Base-by-base conservation (phyloP, 2,113 vertebrate genomes). In the Lathamus discolor region DNA sequence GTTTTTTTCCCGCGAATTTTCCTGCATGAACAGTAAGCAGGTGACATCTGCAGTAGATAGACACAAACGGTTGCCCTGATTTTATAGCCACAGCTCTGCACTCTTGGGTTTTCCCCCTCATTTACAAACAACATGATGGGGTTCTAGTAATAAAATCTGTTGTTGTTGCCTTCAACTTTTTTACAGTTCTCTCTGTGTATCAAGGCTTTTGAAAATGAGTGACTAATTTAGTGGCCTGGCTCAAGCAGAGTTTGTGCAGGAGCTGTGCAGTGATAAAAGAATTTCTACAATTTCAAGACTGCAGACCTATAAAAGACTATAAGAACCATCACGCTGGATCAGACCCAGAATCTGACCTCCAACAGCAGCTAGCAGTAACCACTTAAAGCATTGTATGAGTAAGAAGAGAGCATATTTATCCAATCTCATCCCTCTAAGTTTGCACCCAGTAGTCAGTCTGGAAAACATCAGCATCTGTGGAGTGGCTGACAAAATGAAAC, bases 371-470 rank as follows among this genome's bases (percentile, higher is more conserved):
- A 78, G 51, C 52, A 84, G 69, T 54, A 91, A 84, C 83, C 62
- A 72, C 33, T 82, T 64, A 91, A 78, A 82, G 55, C 55, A 79
- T 39, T 20, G 35, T 18, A 86, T 27, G 76, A 93, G 39, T 64
- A 91, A 64, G 35, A 86, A 59, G 55, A 76, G 33, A 75, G 39
- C 33, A 35, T 74, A 78, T 95, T 93, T 92, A 94, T 78, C 51
- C 77, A 77, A 64, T 69, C 76, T 88, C 86, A 84, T 85, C 67
- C 73, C 44, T 88, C 69, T 68, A 69, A 92, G 73, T 41, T 84
- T 92, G 83, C 77, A 86, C 52, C 64, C 74, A 88, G 80, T 52
- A 93, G 76, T 78, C 77, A 92, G 74, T 92, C 84, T 95, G 95
- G 86, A 95, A 95, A 17, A 95, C 31, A 93, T 74, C 88, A 92